Base-by-base conservation (phyloP, 2,888 invertebrate species). In the Agrochola lychnidis region DNA sequence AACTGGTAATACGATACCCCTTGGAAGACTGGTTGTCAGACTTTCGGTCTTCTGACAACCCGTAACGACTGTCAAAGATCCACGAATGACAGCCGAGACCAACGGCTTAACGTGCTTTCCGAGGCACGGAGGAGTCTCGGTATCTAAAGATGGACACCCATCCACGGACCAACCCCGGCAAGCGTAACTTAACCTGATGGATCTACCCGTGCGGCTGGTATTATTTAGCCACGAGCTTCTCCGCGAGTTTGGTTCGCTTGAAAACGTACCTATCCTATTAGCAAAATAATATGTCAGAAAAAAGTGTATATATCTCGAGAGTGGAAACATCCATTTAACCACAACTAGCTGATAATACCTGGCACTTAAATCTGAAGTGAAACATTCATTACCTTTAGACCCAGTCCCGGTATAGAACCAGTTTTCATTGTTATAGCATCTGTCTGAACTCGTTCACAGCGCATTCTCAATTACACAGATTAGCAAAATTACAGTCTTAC, bases 391-490 rank as follows among this genome's bases (percentile, higher is more conserved):
- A 83, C 70, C 56, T 68, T 72, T 53, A 72, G 76, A 73, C 74
- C 74, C 53, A 77, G 59, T 77, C 76, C 74, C 48, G 56, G 77
- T 71, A 19, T 4, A 68, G 57, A 86, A 84, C 81, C 81, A 72
- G 84, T 83, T 81, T 25, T 70, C 67, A 84, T 86, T 86, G 81
- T 84, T 76, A 73, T 76, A 73, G 40, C 76, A 76, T 81, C 77
- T 75, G 68, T 77, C 72, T 42, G 42, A 59, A 73, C 80, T 73
- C 68, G 83, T 76, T 79, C 68, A 66, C 72, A 74, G 61, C 68
- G 69, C 71, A 72, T 63, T 79, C 81, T 79, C 71, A 68, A 81
- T 76, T 71, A 82, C 77, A 73, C 63, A 63, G 67, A 75, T 70
- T 70, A 75, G 70, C 53, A 48, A 85, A 76, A 83, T 83, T 78